These are phyloP conservation scores for Trypoxylon attenuatum DNA, from an alignment of 2,888 invertebrate species.

Conservation along the genomic window DNA sequence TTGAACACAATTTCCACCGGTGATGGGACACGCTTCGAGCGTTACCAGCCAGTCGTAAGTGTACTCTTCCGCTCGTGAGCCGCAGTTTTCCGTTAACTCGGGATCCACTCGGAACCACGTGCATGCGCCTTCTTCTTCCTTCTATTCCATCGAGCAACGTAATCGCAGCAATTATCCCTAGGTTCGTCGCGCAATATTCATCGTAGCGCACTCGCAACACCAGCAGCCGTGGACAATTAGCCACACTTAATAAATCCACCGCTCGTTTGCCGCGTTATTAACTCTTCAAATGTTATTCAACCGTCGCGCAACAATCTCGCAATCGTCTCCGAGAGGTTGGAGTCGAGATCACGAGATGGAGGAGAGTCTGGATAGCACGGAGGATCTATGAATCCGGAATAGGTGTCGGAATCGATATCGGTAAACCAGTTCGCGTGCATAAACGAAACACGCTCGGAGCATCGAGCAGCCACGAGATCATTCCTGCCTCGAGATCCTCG, in stretches of 20 bases:
- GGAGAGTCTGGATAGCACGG: constrained; percentile 2
- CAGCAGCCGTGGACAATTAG: constrained; percentile 19
- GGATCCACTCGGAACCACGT: neutral
- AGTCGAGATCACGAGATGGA: neutral
- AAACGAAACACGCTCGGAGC: constrained; percentile 33
- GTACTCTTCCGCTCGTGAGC: constrained; percentile 16
- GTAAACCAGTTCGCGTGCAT: constrained; percentile 37
- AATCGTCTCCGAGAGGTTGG: neutral
- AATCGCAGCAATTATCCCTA: constrained; percentile 28
- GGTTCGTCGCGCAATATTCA: constrained; percentile 26
- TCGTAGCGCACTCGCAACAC: constrained; percentile 1
- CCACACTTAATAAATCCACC: constrained; percentile 20
- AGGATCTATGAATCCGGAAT: neutral
- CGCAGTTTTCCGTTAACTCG: constrained; percentile 36
- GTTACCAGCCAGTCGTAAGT: constrained; percentile 20
- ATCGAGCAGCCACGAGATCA: constrained; percentile 16
- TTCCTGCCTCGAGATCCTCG: neutral
- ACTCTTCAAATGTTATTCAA: constrained; percentile 11
- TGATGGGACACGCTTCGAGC: constrained; percentile 3
- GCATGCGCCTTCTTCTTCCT: neutral
- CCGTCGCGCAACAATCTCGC: neutral
- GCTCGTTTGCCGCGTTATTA: constrained; percentile 22
- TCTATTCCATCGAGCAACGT: neutral
- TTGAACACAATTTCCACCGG: constrained; percentile 1
- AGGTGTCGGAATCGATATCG: constrained; percentile 11